Conservation (phyloP, 2,113 vertebrate species). For the Apteryx owenii region DNA sequence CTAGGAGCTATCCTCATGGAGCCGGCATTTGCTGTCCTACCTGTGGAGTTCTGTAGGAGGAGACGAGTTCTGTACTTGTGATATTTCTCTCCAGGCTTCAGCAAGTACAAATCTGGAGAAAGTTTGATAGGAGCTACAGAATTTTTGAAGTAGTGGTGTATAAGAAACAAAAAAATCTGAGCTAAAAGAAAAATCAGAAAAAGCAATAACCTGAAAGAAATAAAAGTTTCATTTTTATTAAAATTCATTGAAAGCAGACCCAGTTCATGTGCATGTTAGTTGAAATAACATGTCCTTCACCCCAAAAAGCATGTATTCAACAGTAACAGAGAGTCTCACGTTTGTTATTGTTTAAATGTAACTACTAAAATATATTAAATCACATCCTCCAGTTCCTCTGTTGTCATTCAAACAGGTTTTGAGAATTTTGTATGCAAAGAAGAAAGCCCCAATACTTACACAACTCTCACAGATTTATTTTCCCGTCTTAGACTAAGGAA, state of each 20-base stretch:
- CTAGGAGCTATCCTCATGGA: fast-evolving
- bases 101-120: constrained; percentile 88
- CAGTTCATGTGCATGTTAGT: background rate
- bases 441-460: constrained; percentile 71
- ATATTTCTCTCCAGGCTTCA: constrained; percentile 79
- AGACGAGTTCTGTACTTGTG: constrained; percentile 88
- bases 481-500: constrained; percentile 89
- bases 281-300: background rate
- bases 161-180: constrained; percentile 87
- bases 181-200: constrained; percentile 89
- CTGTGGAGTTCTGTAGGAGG: constrained; percentile 91
- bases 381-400: background rate
- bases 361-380: background rate
- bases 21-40: constrained; percentile 73
- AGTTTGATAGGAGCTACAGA: constrained; percentile 85
- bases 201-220: constrained; percentile 84
- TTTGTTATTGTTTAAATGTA: fast-evolving
- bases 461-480: constrained; percentile 83
- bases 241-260: background rate
- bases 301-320: background rate
- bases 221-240: background rate
- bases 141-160: constrained; percentile 90
- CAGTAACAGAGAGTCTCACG: background rate
- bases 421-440: fast-evolving
- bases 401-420: fast-evolving